Percentiles rank a stretch among this genome's conserved stretches.
phyloP scores from a whole-genome alignment of 2,797 vertebrate genomes.

The Nasua narica region DNA sequence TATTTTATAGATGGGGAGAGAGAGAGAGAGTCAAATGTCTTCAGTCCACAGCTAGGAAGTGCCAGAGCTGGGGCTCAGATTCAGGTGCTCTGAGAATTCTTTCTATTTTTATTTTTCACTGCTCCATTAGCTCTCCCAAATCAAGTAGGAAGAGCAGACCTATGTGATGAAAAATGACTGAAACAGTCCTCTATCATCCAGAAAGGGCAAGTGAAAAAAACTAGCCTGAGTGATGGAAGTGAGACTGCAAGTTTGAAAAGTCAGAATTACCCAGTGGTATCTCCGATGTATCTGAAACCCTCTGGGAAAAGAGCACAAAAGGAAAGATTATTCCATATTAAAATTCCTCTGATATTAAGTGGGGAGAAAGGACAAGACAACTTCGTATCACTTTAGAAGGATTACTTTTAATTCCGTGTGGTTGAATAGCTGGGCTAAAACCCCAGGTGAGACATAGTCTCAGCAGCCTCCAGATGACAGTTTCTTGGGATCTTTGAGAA shows the following conservation, averaged over 20 bases:
- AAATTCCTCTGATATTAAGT: neutral
- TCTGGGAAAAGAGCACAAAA: neutral
- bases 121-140: neutral
- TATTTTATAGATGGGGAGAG: neutral
- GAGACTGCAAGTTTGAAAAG: neutral
- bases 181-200: neutral
- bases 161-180: neutral
- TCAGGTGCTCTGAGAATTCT: neutral
- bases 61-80: neutral
- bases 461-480: neutral
- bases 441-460: neutral
- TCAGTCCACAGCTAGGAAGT: neutral
- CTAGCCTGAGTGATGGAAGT: neutral
- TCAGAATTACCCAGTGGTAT: neutral
- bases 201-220: neutral
- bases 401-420: conserved; percentile 1
- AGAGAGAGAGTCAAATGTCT: neutral
- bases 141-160: neutral
- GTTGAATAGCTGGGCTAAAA: neutral
- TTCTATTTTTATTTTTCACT: neutral
- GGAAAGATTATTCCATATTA: neutral
- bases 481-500: neutral
- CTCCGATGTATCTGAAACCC: neutral
- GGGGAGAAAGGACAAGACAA: neutral
- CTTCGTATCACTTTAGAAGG: neutral